Conservation (phyloP, 2,113 vertebrate species). For the Natator depressus region DNA sequence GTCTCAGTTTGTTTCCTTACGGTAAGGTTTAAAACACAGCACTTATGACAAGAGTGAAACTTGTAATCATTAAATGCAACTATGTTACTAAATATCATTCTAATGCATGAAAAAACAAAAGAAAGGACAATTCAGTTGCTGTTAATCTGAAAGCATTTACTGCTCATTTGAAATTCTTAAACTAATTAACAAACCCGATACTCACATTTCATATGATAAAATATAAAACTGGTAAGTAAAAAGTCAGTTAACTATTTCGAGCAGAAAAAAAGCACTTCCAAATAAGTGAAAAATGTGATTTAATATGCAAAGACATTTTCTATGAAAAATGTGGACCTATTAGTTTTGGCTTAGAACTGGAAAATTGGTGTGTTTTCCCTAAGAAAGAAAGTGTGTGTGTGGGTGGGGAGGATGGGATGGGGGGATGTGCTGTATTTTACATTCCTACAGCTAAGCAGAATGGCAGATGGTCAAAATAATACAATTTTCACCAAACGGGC, state of each 20-base stretch:
- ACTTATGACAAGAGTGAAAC: not conserved
- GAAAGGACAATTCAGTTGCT: rapidly evolving
- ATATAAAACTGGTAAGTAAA: no score
- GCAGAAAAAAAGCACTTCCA: not conserved
- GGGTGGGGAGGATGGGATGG: not conserved
- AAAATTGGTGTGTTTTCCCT: conserved; percentile 3
- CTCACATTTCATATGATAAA: not conserved
- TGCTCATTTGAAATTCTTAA: not conserved
- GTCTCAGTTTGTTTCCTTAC: rapidly evolving
- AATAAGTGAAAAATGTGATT: conserved; percentile 13
- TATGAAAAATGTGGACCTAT: conserved; percentile 39
- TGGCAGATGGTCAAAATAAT: conserved; percentile 87
- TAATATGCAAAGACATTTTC: conserved; percentile 35
- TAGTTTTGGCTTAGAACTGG: conserved; percentile 40
- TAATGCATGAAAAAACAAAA: rapidly evolving
- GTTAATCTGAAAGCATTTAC: not conserved
- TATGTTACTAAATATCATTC: rapidly evolving
- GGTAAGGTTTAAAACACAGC: rapidly evolving
- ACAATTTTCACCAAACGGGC: conserved; percentile 78
- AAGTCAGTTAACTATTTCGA: not conserved
- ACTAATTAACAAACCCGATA: not conserved
- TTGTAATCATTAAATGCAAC: rapidly evolving
- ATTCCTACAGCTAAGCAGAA: conserved; percentile 82
- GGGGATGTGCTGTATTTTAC: conserved; percentile 69
- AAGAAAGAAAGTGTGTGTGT: not conserved